Conservation (phyloP, 2,113 vertebrate species). For the Eulemur macaco region DNA sequence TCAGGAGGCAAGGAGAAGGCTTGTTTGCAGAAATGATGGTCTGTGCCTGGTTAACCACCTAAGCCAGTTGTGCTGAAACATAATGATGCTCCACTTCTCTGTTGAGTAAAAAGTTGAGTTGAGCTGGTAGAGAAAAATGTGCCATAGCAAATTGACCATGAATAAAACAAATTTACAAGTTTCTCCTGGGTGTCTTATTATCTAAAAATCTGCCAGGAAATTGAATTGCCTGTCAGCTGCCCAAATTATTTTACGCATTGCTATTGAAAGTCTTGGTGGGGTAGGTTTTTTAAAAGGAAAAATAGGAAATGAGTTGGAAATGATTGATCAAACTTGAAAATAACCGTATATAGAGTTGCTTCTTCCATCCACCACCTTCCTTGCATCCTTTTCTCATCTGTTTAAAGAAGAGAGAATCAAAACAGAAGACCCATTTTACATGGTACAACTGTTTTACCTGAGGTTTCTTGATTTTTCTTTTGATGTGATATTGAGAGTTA, state of each 20-base stretch:
- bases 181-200: constrained; percentile 78
- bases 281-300: constrained; percentile 67
- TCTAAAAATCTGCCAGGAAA: constrained; percentile 77
- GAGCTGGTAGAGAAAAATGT: constrained; percentile 56
- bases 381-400: constrained; percentile 4
- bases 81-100: constrained; percentile 70
- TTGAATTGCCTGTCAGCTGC: constrained; percentile 72
- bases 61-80: constrained; percentile 50
- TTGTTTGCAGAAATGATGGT: constrained; percentile 69
- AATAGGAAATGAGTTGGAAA: constrained; percentile 79
- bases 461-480: background rate
- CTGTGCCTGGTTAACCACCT: constrained; percentile 61
- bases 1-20: constrained; percentile 26
- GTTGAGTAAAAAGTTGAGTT: constrained; percentile 69
- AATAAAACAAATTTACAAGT: constrained; percentile 78
- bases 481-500: background rate
- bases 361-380: constrained; percentile 35
- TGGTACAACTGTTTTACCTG: constrained; percentile 11
- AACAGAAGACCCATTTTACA: background rate
- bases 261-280: constrained; percentile 70
- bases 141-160: constrained; percentile 75
- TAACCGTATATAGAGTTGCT: background rate
- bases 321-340: constrained; percentile 74
- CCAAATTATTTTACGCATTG: constrained; percentile 71
- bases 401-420: constrained; percentile 26